phyloP scores from a whole-genome alignment of 2,113 vertebrate genomes.

The Archocentrus centrarchus region DNA sequence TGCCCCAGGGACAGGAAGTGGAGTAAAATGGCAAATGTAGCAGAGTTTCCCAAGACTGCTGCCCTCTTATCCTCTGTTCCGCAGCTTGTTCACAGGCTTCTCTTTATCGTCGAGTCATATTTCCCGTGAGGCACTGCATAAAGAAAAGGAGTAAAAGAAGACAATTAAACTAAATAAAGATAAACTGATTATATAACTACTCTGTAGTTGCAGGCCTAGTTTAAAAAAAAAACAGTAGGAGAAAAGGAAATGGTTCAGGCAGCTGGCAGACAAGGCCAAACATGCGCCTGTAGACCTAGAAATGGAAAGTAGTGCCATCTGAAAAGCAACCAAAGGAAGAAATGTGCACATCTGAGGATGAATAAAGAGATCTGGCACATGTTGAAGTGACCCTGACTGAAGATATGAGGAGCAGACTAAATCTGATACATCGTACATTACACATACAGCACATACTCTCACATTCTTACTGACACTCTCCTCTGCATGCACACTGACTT shows the following conservation, averaged over 20 bases:
- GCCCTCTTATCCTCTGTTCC: not conserved
- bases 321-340: not conserved
- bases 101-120: constrained; percentile 28
- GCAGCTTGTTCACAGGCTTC: constrained; percentile 21
- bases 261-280: not conserved
- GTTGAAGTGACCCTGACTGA: constrained; percentile 17
- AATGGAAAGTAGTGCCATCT: not conserved
- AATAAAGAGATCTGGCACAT: not conserved
- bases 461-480: not conserved
- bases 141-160: not conserved
- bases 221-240: not conserved
- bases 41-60: constrained; percentile 58
- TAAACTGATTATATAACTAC: not conserved
- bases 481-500: not conserved
- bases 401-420: not conserved
- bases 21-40: constrained; percentile 55
- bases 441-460: constrained; percentile 19
- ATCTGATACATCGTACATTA: constrained; percentile 14
- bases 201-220: not conserved
- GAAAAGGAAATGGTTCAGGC: not conserved
- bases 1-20: constrained; percentile 53
- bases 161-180: not conserved
- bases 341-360: not conserved
- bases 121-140: constrained; percentile 1
- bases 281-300: not conserved